Evolutionary conservation across 1,140 invertebrate species (phyloP), one percentile per base, ranked within the genome.

Genomic region (Drosophila miranda): DNA sequence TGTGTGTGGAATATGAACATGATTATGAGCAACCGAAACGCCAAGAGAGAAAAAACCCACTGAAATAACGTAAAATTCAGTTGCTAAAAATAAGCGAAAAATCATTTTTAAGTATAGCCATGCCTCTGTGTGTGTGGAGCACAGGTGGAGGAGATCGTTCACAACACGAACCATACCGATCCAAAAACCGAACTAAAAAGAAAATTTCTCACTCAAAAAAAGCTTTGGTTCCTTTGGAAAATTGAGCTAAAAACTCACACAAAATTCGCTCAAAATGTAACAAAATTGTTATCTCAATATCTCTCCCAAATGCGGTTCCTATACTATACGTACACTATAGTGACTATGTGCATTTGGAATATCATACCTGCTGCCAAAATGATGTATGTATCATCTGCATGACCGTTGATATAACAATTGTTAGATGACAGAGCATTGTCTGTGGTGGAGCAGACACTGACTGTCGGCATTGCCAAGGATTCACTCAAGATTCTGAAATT

Each of bases 31-130:
- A 26, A 26, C 23, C 23, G 23, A 26, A 26, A 26, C 23, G 23
- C 23, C 75, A 52, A 56, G 19, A 30, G 58, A 44, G 41, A 66
- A 66, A 64, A 76, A 62, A 62, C 19, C 49, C 59, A 62, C 34
- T 38, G 46, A 79, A 72, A 68, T 49, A 83, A 78, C 60, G 45
- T 58, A 63, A 79, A 87, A 78, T 81, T 82, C 66, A 69, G 75
- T 78, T 87, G 82, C 82, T 87, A 87, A 87, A 87, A 87, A 87
- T 87, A 87, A 87, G 82, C 78, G 78, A 87, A 87, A 87, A 87
- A 75, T 87, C 81, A 81, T 86, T 77, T 75, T 86, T 76, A 86
- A 80, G 57, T 80, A 77, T 84, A 80, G 56, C 26, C 57, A 11
- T 19, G 48, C 19, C 30, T 45, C 23, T 26, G 23, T 26, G n/a